A percentile compares a stretch with the other conserved stretches of the same genome.
Conservation (phyloP, 2,888 invertebrate species). For the Caenorhabditis sp. region DNA sequence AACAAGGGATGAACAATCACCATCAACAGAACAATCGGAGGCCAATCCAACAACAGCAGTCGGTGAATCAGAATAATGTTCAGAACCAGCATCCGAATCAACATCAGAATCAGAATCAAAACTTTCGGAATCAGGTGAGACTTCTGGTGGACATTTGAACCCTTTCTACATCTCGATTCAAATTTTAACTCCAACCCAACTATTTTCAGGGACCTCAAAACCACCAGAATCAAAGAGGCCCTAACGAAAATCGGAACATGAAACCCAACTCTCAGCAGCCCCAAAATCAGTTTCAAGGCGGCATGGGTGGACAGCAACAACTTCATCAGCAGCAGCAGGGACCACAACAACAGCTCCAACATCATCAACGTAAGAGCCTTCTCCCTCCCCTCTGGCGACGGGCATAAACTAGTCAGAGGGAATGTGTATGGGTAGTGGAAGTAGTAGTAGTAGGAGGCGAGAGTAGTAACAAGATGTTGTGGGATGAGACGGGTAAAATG, state of each 20-base stretch:
- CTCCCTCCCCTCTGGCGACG: not conserved
- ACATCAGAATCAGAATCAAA: conserved; percentile 36
- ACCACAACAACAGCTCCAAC: conserved; percentile 53
- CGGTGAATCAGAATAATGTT: conserved; percentile 33
- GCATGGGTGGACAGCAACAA: conserved; percentile 38
- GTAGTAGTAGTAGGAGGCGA: not conserved
- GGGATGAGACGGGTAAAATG: not conserved
- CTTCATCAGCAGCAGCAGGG: conserved; percentile 55
- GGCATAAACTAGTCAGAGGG: conserved; percentile 15
- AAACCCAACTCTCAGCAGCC: conserved; percentile 25
- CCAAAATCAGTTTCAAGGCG: conserved; percentile 57
- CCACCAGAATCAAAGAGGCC: conserved; percentile 34
- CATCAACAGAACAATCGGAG: conserved; percentile 56
- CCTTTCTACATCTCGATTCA: too few species aligned
- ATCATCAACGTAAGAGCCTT: conserved; percentile 65
- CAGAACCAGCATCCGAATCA: conserved; percentile 21
- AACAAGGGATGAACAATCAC: conserved; percentile 42
- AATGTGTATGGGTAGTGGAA: not conserved
- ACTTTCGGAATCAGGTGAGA: conserved; percentile 51
- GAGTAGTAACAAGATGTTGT: conserved; percentile 9
- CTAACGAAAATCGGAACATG: conserved; percentile 46
- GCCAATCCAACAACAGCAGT: conserved; percentile 49
- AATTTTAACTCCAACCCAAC: too few species aligned
- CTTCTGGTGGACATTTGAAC: too few species aligned
- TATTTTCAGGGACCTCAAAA: conserved; percentile 48